These are phyloP conservation scores for Astyanax mexicanus DNA, from an alignment of 2,797 vertebrate species.

Conservation along the genomic window DNA sequence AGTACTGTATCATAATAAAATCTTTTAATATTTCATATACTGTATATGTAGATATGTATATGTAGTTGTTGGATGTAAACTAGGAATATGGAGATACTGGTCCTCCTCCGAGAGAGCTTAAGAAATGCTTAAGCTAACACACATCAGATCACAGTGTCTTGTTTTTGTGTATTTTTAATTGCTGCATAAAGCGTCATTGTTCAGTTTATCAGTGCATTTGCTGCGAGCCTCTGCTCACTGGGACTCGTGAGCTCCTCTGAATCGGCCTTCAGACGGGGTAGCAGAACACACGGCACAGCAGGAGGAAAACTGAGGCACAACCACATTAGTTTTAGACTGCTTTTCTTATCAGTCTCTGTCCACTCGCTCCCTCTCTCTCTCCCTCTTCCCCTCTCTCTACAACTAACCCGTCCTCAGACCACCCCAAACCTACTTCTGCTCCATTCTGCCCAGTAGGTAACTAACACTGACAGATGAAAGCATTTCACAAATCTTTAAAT, in stretches of 20 bases:
- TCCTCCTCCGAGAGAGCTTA: too few species aligned
- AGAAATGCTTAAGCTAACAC: too few species aligned
- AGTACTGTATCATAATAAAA: too few species aligned
- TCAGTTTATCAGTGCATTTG: background rate
- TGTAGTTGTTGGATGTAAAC: too few species aligned
- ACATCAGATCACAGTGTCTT: too few species aligned
- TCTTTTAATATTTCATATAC: too few species aligned
- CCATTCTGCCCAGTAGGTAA: background rate
- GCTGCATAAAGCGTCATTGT: background rate
- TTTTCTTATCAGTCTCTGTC: slow-evolving; percentile 41
- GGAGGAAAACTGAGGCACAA: slow-evolving; percentile 54
- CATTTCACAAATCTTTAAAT: too few species aligned
- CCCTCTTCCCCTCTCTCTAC: slow-evolving; percentile 2
- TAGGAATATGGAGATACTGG: too few species aligned
- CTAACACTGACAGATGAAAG: background rate
- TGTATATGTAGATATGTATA: too few species aligned
- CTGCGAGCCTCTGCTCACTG: background rate
- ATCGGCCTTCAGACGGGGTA: slow-evolving; percentile 55
- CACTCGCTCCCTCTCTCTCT: slow-evolving; percentile 20
- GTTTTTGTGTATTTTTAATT: too few species aligned
- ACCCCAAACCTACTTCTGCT: slow-evolving; percentile 7
- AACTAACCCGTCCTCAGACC: slow-evolving; percentile 25
- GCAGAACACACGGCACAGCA: slow-evolving; percentile 24
- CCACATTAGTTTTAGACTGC: slow-evolving; percentile 56
- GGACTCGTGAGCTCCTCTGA: background rate